These are phyloP conservation scores for Spisula solida DNA, from an alignment of 2,888 invertebrate species.

Conservation along the genomic window DNA sequence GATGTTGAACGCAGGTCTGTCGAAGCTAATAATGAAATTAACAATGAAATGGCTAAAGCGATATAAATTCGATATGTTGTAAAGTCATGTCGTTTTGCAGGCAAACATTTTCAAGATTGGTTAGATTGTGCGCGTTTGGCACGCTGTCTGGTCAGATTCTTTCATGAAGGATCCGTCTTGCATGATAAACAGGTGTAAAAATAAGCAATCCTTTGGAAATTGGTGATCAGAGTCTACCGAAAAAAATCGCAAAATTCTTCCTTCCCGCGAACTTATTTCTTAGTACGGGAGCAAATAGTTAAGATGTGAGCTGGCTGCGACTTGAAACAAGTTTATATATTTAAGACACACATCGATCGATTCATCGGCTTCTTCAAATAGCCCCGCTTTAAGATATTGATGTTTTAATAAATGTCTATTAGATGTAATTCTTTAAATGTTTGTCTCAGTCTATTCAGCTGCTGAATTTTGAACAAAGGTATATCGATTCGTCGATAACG, in stretches of 20 bases:
- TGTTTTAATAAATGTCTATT: constrained; percentile 50
- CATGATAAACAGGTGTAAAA: neutral
- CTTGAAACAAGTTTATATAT: constrained; percentile 32
- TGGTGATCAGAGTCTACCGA: neutral
- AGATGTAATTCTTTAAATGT: constrained; percentile 49
- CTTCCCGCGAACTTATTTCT: neutral
- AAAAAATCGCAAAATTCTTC: neutral
- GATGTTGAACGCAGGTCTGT: constrained; percentile 51
- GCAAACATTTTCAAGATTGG: neutral
- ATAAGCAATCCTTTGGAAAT: neutral
- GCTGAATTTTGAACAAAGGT: constrained; percentile 25
- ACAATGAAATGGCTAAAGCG: constrained; percentile 6
- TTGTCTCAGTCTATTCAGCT: constrained; percentile 37
- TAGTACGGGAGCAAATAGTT: constrained; percentile 14
- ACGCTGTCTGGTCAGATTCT: neutral
- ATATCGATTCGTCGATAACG: constrained; percentile 28
- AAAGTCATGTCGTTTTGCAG: neutral
- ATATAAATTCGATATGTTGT: constrained; percentile 19
- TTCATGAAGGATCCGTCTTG: too few relatives aligned
- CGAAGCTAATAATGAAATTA: constrained; percentile 13
- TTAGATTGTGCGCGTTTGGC: neutral
- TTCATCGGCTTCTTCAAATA: constrained; percentile 25
- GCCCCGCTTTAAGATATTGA: constrained; percentile 42
- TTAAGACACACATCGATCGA: constrained; percentile 18
- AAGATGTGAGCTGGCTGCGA: constrained; percentile 29